Evolutionary conservation across 2,888 invertebrate genomes (phyloP), one percentile per base, ranked within the genome.

Genomic region (Hymenopus coronatus): DNA sequence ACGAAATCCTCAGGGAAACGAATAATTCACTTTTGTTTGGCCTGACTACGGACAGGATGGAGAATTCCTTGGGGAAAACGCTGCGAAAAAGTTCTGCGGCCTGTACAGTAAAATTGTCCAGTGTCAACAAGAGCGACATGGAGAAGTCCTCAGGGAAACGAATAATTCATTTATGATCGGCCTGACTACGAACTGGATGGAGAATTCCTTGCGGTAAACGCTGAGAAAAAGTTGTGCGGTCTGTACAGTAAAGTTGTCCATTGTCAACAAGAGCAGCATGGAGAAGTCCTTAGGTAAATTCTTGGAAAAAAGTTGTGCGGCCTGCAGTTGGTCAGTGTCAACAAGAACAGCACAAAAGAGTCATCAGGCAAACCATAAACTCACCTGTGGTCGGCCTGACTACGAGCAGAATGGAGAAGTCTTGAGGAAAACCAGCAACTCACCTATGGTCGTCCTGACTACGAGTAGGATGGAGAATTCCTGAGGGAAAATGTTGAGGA

Each of bases 381-480:
- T 33, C 33, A 94, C 94, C 93, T 91, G 93, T 92, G 89, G 94
- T 93, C 7, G 95, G 94, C 90, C 95, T 94, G 28, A 96, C 93
- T 0, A 96, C 96, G 15, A 96, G 93, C 85, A 98, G 92, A 89
- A 98, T 94, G 6, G 98, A 97, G 93, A 98, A 98, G 92, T 98
- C 97, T 90, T 94, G 94, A 2, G 97, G 97, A 92, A 97, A 97
- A 28, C 95, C 96, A n/a, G 8, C 7, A 20, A 81, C 88, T 28
- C 40, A 94, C 94, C 93, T 91, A 93, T 92, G 89, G 94, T 93
- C 7, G 95, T 94, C 90, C 95, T 94, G 30, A 96, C 93, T 0
- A 96, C 96, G 15, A 96, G 93, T 85, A 98, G 92, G 89, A 98
- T 94, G 6, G 98, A 97, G 93, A 98, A 98, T 92, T 98, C 97